Evolutionary conservation across 1,140 invertebrate genomes (phyloP).

Genomic region (Frieseomelitta varia): DNA sequence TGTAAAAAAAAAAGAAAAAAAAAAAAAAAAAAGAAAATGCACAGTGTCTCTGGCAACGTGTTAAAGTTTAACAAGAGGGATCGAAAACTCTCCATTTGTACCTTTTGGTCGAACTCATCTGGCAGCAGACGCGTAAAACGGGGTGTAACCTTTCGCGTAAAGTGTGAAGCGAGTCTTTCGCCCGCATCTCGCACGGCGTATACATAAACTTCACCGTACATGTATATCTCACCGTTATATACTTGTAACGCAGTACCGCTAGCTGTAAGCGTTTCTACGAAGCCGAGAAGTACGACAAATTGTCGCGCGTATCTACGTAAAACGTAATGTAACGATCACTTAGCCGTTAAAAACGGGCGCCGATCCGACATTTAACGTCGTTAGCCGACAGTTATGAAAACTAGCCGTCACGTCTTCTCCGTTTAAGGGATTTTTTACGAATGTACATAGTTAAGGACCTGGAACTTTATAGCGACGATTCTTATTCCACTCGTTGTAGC

Average conservation of each 20-base stretch:
- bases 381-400: not conserved
- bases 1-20: too few species aligned
- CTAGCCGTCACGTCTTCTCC: slow-evolving; percentile 22
- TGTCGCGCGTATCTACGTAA: not conserved
- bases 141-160: not conserved
- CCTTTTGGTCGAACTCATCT: not conserved
- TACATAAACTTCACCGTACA: not conserved
- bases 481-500: slow-evolving; percentile 47
- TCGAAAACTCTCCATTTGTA: not conserved
- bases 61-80: not conserved
- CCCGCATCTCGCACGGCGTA: not conserved
- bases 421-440: slow-evolving; percentile 49
- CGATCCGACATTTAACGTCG: not conserved
- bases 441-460: slow-evolving; percentile 51
- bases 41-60: too few species aligned
- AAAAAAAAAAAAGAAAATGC: too few species aligned
- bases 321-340: not conserved
- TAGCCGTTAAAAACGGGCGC: not conserved
- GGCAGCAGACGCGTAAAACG: slow-evolving; percentile 1
- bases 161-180: not conserved
- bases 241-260: not conserved
- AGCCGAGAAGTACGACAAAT: too few species aligned
- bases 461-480: slow-evolving; percentile 18
- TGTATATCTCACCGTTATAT: not conserved
- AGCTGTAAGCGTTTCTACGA: slow-evolving; percentile 33